phyloP scores from a whole-genome alignment of 2,113 vertebrate genomes.

The Leucosticte australis region DNA sequence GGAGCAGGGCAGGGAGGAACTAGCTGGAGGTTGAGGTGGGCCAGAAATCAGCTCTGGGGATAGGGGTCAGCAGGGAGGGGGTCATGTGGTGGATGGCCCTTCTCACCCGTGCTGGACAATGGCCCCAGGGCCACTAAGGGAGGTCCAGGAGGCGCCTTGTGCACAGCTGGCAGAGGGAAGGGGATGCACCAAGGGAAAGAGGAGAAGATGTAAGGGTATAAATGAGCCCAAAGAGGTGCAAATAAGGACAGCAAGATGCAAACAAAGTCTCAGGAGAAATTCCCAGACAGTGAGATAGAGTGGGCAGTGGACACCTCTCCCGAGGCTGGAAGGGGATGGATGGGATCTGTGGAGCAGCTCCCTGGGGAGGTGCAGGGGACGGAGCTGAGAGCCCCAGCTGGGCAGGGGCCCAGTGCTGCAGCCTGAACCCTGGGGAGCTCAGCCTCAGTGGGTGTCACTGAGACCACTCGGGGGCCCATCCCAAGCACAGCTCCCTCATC shows the following conservation, averaged over 20 bases:
- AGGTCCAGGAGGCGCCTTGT: not conserved
- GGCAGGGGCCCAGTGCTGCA: not conserved
- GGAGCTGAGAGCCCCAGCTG: not conserved
- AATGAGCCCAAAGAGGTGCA: constrained; percentile 27
- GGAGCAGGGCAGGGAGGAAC: not conserved
- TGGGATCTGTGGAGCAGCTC: not conserved
- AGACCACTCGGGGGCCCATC: not conserved
- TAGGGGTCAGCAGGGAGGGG: not conserved
- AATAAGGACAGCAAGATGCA: constrained; percentile 46
- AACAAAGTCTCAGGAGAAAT: constrained; percentile 56
- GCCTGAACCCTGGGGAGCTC: fast-evolving
- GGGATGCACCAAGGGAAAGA: not conserved
- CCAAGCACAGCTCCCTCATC: not conserved
- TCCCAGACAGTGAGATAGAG: constrained; percentile 63
- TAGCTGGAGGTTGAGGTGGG: not conserved
- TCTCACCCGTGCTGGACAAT: not conserved
- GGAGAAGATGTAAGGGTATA: not conserved
- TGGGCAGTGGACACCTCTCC: not conserved
- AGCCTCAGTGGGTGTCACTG: fast-evolving
- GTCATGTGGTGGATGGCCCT: too few species aligned
- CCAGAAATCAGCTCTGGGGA: not conserved
- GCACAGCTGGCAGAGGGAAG: not conserved
- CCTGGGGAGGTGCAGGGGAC: fast-evolving
- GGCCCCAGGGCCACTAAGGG: not conserved
- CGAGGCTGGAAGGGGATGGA: not conserved